These are phyloP conservation scores for Salvator merianae DNA, from an alignment of 2,113 vertebrate species.

Conservation along the genomic window DNA sequence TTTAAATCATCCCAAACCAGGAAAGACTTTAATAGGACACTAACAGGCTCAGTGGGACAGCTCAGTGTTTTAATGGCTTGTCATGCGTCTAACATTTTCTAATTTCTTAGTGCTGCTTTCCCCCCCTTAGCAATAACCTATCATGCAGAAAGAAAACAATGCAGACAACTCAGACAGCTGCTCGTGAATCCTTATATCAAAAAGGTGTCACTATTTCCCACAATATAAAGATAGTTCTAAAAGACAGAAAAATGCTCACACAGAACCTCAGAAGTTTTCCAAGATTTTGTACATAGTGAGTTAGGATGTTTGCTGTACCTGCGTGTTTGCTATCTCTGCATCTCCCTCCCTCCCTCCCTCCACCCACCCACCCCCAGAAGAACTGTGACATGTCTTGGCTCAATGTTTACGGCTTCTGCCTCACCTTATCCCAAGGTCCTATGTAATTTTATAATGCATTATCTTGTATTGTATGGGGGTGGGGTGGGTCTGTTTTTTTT, in stretches of 20 bases:
- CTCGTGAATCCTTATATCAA: neutral
- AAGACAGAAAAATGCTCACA: neutral
- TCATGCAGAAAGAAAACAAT: neutral
- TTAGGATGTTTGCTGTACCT: no score
- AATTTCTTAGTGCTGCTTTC: neutral
- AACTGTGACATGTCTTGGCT: no score
- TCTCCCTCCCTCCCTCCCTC: no score
- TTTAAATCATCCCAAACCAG: slow-evolving; percentile 4
- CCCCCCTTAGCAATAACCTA: neutral
- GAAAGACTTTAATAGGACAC: neutral
- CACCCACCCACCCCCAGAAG: no score
- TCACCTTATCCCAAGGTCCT: no score
- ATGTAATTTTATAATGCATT: no score
- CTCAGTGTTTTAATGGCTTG: neutral
- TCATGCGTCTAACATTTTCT: neutral
- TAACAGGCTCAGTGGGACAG: neutral
- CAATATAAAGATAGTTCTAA: neutral
- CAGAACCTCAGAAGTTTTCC: no score
- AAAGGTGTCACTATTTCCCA: neutral
- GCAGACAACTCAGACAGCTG: neutral
- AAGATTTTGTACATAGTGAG: no score
- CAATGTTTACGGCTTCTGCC: no score
- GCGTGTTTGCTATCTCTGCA: no score
- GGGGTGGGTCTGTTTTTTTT: no score
- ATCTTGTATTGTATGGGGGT: no score